Evolutionary conservation across 2,113 vertebrate genomes (phyloP).

Genomic region (Nycticebus coucang): DNA sequence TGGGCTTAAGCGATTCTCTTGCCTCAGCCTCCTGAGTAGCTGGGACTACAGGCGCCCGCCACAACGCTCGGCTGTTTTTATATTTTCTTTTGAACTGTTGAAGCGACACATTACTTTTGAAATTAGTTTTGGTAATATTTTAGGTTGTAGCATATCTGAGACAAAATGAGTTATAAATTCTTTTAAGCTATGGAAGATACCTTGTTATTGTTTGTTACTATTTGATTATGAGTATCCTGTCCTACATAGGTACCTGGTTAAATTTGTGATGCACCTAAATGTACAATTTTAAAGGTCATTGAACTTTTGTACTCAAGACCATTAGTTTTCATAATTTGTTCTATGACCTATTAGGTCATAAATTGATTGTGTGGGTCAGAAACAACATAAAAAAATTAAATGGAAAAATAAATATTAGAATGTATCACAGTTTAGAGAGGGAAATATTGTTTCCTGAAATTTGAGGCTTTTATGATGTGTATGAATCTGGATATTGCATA

Average conservation of each 20-base stretch:
- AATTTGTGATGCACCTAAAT: background rate
- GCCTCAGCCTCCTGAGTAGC: too few relatives aligned
- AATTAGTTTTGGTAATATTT: conserved; percentile 31
- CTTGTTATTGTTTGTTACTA: background rate
- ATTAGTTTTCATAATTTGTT: conserved; percentile 19
- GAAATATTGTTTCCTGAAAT: background rate
- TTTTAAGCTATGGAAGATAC: background rate
- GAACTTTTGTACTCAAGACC: background rate
- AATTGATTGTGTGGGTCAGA: conserved; percentile 28
- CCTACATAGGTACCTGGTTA: background rate
- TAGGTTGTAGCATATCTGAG: background rate
- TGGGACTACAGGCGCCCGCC: too few relatives aligned
- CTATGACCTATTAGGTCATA: background rate
- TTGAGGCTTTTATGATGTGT: background rate
- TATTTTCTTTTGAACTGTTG: background rate
- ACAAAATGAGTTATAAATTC: conserved; percentile 5
- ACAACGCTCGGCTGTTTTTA: too few relatives aligned
- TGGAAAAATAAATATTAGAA: background rate
- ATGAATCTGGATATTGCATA: background rate
- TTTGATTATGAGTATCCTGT: conserved; percentile 4
- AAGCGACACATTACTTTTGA: background rate
- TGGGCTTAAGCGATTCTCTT: too few relatives aligned
- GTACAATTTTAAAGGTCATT: background rate
- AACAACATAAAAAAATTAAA: conserved; percentile 40
- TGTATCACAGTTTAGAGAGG: background rate